Conservation (phyloP, 2,888 invertebrate genomes). For the Epinotia demarniana region DNA sequence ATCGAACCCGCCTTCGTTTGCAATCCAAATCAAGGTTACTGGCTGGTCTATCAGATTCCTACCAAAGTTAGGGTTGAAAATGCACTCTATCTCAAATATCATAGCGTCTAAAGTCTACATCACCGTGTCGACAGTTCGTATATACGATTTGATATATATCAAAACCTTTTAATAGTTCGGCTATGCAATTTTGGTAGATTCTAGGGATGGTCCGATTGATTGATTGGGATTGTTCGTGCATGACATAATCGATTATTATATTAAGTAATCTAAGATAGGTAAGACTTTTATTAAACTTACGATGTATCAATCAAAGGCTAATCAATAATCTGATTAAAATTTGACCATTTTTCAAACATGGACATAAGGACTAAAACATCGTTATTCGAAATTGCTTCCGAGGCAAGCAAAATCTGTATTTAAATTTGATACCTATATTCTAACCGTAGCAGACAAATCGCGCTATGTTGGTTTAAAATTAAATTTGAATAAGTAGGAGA, state of each 20-base stretch:
- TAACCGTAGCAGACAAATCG: background rate
- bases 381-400: no score
- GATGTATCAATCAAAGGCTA: background rate
- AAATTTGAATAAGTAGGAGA: no score
- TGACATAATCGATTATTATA: background rate
- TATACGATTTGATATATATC: no score
- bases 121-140: background rate
- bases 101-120: background rate
- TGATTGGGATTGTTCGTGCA: background rate
- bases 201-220: background rate
- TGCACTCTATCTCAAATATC: background rate
- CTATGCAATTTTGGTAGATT: background rate
- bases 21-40: conserved; percentile 29
- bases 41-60: background rate
- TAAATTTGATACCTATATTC: background rate
- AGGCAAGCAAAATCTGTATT: background rate
- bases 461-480: background rate
- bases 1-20: conserved; percentile 23
- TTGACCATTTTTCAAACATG: background rate
- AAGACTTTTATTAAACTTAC: no score
- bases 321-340: background rate
- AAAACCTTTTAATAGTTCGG: background rate
- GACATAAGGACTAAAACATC: background rate
- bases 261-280: no score
- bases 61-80: background rate